Conservation (phyloP, 2,113 vertebrate genomes). For the Hucho hucho region DNA sequence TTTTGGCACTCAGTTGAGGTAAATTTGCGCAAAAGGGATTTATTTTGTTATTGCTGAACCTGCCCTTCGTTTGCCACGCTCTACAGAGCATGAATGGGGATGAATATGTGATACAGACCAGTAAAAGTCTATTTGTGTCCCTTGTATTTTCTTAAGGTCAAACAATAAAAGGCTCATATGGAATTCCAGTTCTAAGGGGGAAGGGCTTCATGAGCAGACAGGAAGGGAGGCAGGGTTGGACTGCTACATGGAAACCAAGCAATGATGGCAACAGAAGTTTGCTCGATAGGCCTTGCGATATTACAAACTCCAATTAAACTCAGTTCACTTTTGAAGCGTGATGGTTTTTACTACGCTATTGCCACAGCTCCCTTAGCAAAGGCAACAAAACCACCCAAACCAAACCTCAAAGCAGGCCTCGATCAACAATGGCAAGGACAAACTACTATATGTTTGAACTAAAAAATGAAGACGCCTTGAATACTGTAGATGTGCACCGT, state of each 20-base stretch:
- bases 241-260: not conserved
- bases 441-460: not conserved
- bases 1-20: constrained; percentile 9
- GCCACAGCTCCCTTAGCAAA: not conserved
- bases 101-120: constrained; percentile 2
- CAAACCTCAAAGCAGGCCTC: not conserved
- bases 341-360: not conserved
- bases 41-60: constrained; percentile 12
- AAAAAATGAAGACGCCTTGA: not conserved
- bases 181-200: constrained; percentile 11
- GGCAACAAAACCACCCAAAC: not conserved
- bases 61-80: constrained; percentile 22
- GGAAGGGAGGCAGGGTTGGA: not conserved
- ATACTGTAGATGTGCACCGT: too few species aligned
- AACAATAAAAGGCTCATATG: constrained; percentile 29
- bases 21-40: not conserved
- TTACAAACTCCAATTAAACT: not conserved
- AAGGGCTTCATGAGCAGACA: constrained; percentile 3
- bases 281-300: not conserved
- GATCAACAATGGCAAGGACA: not conserved
- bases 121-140: constrained; percentile 20
- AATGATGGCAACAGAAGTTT: not conserved
- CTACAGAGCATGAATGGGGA: constrained; percentile 13
- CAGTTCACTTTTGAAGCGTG: not conserved
- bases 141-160: constrained; percentile 30